Percentiles rank a stretch among this genome's conserved stretches.
These are phyloP conservation scores for Syngnathus acus DNA, from an alignment of 2,797 vertebrate species.

Conservation along the genomic window DNA sequence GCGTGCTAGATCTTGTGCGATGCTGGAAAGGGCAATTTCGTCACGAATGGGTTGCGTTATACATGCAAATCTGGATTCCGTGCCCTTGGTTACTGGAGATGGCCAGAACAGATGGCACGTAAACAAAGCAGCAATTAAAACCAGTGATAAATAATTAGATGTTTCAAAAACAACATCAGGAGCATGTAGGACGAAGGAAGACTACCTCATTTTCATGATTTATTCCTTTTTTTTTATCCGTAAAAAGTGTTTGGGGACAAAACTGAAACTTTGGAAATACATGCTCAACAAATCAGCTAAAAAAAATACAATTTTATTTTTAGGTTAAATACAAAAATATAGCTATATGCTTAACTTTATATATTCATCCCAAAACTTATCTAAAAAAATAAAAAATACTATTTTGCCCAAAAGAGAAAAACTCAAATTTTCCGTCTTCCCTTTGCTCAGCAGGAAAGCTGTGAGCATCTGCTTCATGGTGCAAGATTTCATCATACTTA, in stretches of 20 bases:
- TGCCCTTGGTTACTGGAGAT: background rate
- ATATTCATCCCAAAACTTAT: background rate
- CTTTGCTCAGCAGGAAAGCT: too few relatives aligned
- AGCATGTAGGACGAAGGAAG: background rate
- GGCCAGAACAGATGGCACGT: background rate
- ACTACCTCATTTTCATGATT: background rate
- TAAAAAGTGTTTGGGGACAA: too few relatives aligned
- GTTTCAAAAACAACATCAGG: background rate
- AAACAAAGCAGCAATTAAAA: background rate
- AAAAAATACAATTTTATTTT: too few relatives aligned
- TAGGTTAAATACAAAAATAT: too few relatives aligned
- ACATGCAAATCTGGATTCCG: conserved; percentile 5
- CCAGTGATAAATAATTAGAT: background rate
- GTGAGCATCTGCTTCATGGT: too few relatives aligned
- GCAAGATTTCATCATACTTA: too few relatives aligned
- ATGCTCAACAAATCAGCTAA: background rate
- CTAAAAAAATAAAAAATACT: background rate
- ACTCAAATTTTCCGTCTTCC: too few relatives aligned
- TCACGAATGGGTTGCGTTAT: conserved; percentile 15
- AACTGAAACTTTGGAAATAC: background rate
- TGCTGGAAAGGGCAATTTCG: conserved; percentile 38
- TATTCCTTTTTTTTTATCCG: too few relatives aligned
- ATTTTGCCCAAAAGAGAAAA: too few relatives aligned
- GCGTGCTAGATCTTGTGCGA: conserved; percentile 18
- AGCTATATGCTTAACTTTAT: too few relatives aligned